phyloP scores from a whole-genome alignment of 64 coral and sea anemone species.

The Cladopsammia gracilis region DNA sequence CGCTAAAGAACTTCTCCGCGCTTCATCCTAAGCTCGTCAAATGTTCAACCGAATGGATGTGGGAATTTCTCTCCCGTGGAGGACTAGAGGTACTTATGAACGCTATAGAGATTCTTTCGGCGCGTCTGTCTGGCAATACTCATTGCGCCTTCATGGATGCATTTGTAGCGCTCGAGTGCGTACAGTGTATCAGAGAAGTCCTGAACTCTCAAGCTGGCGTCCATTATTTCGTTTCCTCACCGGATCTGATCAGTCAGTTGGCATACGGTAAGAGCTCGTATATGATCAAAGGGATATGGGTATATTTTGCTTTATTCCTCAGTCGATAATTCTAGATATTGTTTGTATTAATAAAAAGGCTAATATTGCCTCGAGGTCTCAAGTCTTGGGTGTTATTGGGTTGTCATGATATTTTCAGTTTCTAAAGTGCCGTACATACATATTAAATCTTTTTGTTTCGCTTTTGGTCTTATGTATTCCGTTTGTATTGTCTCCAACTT shows the following conservation, averaged over 20 bases:
- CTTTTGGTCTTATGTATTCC: no score
- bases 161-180: slow-evolving; percentile 84
- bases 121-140: slow-evolving; percentile 36
- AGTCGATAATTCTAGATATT: no score
- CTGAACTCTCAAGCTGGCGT: slow-evolving; percentile 90
- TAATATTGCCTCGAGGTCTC: no score
- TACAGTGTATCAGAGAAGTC: slow-evolving; percentile 76
- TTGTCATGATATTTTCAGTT: no score
- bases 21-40: slow-evolving; percentile 81
- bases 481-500: no score
- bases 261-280: slow-evolving; percentile 67
- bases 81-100: slow-evolving; percentile 70
- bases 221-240: slow-evolving; percentile 35
- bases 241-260: slow-evolving; percentile 70
- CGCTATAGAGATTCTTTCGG: slow-evolving; percentile 63
- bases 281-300: background rate
- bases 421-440: no score
- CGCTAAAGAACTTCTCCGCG: slow-evolving; percentile 86
- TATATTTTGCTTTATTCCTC: no score
- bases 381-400: no score
- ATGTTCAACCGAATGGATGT: slow-evolving; percentile 85
- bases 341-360: no score
- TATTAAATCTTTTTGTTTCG: no score
- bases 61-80: slow-evolving; percentile 79
- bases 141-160: slow-evolving; percentile 81